A percentile compares a stretch with the other conserved stretches of the same genome.
Conservation (phyloP, 2,888 invertebrate genomes). For the Polyploca ridens region DNA sequence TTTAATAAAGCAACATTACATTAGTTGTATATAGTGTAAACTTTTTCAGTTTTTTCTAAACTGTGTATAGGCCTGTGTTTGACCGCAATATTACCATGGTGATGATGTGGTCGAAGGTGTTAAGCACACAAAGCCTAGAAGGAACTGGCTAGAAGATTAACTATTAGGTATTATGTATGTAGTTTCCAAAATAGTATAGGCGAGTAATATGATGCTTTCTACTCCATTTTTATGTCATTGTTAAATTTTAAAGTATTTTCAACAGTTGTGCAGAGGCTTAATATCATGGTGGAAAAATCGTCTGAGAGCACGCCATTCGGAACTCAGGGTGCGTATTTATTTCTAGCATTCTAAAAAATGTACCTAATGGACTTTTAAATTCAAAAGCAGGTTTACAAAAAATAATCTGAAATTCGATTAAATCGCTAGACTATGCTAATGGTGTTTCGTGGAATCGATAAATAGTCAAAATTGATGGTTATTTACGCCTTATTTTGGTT, state of each 20-base stretch:
- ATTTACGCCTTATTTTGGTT: neutral
- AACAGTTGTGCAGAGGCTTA: constrained; percentile 75
- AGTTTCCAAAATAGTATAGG: no score
- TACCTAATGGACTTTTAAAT: neutral
- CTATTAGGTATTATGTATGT: no score
- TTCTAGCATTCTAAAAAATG: neutral
- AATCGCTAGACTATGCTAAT: neutral
- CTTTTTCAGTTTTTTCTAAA: no score
- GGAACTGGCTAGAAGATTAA: no score
- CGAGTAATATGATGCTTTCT: constrained; percentile 14
- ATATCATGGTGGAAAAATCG: constrained; percentile 72
- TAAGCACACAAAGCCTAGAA: no score
- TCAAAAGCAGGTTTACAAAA: neutral
- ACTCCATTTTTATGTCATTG: no score
- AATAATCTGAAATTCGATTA: neutral
- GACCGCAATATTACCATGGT: no score
- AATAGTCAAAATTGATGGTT: neutral
- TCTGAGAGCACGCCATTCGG: constrained; percentile 78
- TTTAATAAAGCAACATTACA: no score
- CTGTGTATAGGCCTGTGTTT: no score
- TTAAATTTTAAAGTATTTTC: constrained; percentile 24
- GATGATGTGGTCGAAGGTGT: no score
- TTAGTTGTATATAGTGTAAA: no score
- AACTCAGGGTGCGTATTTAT: constrained; percentile 69
- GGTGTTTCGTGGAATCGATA: neutral